phyloP scores from a whole-genome alignment of 1,140 invertebrate species.

The Plectus sambesii region DNA sequence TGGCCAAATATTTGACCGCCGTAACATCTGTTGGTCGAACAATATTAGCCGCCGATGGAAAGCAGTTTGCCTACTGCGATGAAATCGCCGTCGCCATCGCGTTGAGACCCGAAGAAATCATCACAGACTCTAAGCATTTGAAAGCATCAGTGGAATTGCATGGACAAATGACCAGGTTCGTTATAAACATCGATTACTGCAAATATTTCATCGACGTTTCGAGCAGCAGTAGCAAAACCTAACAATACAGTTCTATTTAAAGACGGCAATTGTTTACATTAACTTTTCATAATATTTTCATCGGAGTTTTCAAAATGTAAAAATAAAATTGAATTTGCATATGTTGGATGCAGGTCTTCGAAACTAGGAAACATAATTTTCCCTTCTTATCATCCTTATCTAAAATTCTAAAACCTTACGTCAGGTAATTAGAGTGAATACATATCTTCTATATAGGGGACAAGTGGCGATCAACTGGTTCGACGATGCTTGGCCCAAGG shows the following conservation, averaged over 20 bases:
- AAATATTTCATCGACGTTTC: too few species aligned
- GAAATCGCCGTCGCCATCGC: slow-evolving; percentile 38
- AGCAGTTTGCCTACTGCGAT: slow-evolving; percentile 41
- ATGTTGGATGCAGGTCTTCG: not conserved
- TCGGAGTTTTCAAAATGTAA: too few species aligned
- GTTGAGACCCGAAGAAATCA: slow-evolving; percentile 31
- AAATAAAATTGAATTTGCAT: not conserved
- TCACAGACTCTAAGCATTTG: slow-evolving; percentile 27
- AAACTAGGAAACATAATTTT: slow-evolving; percentile 14
- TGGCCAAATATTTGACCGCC: slow-evolving; percentile 33
- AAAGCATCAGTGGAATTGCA: slow-evolving; percentile 34
- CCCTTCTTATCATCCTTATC: not conserved
- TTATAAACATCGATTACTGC: too few species aligned
- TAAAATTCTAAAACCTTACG: not conserved
- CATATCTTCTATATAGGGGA: slow-evolving; percentile 23
- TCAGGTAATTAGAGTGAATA: not conserved
- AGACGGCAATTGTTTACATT: slow-evolving; percentile 4
- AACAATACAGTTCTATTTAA: not conserved
- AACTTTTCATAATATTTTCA: too few species aligned
- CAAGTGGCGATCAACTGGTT: slow-evolving; percentile 39
- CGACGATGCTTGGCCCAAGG: slow-evolving; percentile 31
- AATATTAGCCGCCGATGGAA: slow-evolving; percentile 18
- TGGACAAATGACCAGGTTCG: slow-evolving; percentile 34
- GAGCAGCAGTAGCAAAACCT: slow-evolving; percentile 4
- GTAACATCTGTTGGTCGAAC: slow-evolving; percentile 31